phyloP scores from a whole-genome alignment of 2,888 invertebrate species.

The Drosophila paucipuncta region DNA sequence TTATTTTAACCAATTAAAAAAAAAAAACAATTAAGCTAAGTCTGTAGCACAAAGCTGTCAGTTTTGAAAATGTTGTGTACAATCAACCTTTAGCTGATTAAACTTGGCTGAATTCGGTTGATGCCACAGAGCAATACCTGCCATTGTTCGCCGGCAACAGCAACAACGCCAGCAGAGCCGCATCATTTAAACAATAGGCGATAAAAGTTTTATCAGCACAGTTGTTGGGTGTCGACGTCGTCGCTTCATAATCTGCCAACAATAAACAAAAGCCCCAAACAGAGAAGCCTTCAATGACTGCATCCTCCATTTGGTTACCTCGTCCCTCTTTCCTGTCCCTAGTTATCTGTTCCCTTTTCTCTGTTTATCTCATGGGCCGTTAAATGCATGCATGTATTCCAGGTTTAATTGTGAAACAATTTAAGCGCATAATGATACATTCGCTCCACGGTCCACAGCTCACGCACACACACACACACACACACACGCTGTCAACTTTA shows the following conservation, averaged over 20 bases:
- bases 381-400: slow-evolving; percentile 17
- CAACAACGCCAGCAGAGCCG: slow-evolving; percentile 16
- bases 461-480: background rate
- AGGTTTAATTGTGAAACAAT: slow-evolving; percentile 70
- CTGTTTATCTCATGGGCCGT: background rate
- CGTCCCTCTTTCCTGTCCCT: background rate
- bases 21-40: slow-evolving; percentile 19
- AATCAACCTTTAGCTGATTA: slow-evolving; percentile 46
- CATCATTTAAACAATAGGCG: slow-evolving; percentile 54
- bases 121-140: slow-evolving; percentile 26
- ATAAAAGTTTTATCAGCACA: slow-evolving; percentile 65
- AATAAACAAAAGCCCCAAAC: slow-evolving; percentile 64
- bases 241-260: slow-evolving; percentile 67
- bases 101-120: slow-evolving; percentile 39
- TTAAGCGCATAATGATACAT: slow-evolving; percentile 65
- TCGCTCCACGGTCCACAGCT: slow-evolving; percentile 28
- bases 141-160: slow-evolving; percentile 33
- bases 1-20: background rate
- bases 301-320: slow-evolving; percentile 17
- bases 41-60: background rate
- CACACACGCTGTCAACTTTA: background rate
- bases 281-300: slow-evolving; percentile 38
- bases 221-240: slow-evolving; percentile 43
- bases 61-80: slow-evolving; percentile 19
- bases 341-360: background rate